Percentiles rank a stretch among this genome's conserved stretches.
Conservation (phyloP, 2,888 invertebrate genomes). For the Aelia acuminata region DNA sequence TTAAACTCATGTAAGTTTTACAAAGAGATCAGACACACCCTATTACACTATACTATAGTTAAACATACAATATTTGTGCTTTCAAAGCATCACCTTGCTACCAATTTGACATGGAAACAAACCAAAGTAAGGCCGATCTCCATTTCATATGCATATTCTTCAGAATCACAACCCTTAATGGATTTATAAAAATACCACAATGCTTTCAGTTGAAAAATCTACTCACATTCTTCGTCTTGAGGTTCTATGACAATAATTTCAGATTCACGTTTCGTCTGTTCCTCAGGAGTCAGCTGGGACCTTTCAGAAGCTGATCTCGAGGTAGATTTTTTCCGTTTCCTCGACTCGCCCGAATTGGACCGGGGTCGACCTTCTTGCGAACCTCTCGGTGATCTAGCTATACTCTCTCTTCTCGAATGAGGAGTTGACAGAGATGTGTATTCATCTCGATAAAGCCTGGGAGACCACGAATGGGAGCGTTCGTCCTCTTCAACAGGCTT, state of each 20-base stretch:
- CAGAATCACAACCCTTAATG: not conserved
- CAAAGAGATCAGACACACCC: not conserved
- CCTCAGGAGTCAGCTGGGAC: conserved; percentile 39
- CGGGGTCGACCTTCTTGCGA: conserved; percentile 55
- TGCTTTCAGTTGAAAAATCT: not conserved
- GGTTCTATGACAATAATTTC: conserved; percentile 56
- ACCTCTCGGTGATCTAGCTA: conserved; percentile 58
- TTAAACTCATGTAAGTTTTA: not conserved
- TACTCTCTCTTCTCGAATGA: conserved; percentile 64
- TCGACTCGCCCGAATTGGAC: conserved; percentile 49
- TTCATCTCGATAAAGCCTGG: conserved; percentile 59
- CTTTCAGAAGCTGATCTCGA: conserved; percentile 52
- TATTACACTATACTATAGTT: not conserved
- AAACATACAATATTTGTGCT: conserved; percentile 14
- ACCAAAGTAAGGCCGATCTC: not conserved
- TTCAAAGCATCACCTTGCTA: not conserved
- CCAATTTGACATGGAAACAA: not conserved
- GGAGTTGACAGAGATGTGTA: conserved; percentile 63
- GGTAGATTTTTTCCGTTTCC: conserved; percentile 46
- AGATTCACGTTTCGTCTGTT: conserved; percentile 37
- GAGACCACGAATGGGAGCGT: conserved; percentile 66
- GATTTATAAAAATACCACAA: conserved; percentile 18
- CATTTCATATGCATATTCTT: not conserved
- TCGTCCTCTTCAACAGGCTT: conserved; percentile 80
- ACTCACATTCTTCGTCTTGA: conserved; percentile 27